phyloP scores from a whole-genome alignment of 2,797 vertebrate genomes.

The Apogon talboti region DNA sequence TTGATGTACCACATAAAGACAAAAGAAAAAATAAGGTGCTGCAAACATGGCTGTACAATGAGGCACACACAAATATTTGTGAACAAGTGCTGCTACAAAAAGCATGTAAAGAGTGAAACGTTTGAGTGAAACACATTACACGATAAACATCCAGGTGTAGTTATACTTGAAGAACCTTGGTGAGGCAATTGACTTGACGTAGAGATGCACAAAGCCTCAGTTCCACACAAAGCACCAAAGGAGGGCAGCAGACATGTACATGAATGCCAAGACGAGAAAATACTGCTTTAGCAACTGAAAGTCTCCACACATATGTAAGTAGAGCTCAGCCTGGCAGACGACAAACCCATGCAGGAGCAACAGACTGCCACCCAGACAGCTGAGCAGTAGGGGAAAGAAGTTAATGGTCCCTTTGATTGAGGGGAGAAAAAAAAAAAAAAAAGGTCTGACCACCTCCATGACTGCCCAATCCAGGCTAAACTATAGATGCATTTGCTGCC shows the following conservation, averaged over 20 bases:
- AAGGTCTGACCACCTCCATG: neutral
- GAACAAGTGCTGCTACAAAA: neutral
- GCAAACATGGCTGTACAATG: constrained; percentile 1
- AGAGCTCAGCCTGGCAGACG: neutral
- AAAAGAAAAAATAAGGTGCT: neutral
- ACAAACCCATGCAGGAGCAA: neutral
- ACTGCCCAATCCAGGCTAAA: constrained; percentile 12
- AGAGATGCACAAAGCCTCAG: neutral
- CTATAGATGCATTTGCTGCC: neutral
- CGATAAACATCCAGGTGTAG: neutral
- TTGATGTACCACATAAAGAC: neutral
- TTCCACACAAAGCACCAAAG: too few species aligned
- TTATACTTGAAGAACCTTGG: neutral
- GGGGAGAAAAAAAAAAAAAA: neutral
- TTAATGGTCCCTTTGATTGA: neutral
- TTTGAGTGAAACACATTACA: neutral
- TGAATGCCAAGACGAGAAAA: too few species aligned
- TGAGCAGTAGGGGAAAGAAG: neutral
- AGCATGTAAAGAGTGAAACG: neutral
- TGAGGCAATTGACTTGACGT: neutral
- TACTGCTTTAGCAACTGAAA: neutral
- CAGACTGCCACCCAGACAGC: constrained; percentile 3
- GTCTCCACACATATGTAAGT: neutral
- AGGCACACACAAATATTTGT: neutral
- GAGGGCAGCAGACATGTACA: too few species aligned